Evolutionary conservation across 2,113 vertebrate species (phyloP).

Genomic region (Aepyceros melampus): DNA sequence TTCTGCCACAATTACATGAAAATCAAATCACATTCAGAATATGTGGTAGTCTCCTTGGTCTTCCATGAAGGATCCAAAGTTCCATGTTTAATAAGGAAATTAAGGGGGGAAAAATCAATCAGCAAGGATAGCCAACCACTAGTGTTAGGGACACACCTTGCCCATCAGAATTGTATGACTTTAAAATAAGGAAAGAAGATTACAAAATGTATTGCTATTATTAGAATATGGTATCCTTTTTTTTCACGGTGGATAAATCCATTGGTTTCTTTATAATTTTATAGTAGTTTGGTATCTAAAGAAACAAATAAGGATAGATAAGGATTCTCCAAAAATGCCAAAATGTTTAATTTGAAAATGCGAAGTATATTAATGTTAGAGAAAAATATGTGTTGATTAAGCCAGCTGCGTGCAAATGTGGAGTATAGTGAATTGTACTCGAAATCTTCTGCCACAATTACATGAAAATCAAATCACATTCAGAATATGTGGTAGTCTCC

Average conservation of each 20-base stretch:
- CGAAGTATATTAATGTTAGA: not conserved
- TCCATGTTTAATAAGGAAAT: not conserved
- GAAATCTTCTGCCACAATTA: not conserved
- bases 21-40: not conserved
- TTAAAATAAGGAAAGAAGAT: not conserved
- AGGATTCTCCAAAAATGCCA: constrained; percentile 33
- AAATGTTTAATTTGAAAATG: constrained; percentile 26
- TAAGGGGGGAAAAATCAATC: not conserved
- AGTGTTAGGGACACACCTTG: not conserved
- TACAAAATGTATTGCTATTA: not conserved
- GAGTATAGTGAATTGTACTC: not conserved
- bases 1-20: not conserved
- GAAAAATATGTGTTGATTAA: not conserved
- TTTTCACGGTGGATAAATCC: constrained; percentile 96
- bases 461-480: constrained; percentile 6
- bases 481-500: not conserved
- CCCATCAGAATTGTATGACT: not conserved
- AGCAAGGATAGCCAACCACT: not conserved
- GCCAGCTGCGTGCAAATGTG: not conserved
- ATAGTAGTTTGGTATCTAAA: constrained; percentile 98
- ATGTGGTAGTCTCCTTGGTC: not conserved
- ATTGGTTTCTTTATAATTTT: constrained; percentile 99
- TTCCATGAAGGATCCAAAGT: not conserved
- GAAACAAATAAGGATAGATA: constrained; percentile 32
- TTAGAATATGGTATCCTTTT: constrained; percentile 78